phyloP scores from a whole-genome alignment of 37 sponge, comb jelly and placozoan genomes.

The Theonella swinhoei region DNA sequence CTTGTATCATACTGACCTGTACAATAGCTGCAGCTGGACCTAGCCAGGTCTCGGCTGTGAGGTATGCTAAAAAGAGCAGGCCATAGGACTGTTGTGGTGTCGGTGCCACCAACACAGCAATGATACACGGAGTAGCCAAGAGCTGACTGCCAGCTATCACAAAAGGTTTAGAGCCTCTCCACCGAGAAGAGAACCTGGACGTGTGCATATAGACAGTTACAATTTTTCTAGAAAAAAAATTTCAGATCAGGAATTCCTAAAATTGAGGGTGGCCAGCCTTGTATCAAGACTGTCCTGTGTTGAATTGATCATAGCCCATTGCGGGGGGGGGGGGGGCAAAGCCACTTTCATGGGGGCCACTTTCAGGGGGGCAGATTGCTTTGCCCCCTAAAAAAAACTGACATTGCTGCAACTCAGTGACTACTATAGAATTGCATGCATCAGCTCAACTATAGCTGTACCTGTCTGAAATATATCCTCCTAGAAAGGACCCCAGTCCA shows the following conservation, averaged over 20 bases:
- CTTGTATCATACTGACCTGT: constrained; percentile 65
- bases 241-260: too few species aligned
- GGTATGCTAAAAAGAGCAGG: constrained; percentile 75
- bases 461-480: constrained; percentile 85
- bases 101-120: constrained; percentile 71
- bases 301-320: too few species aligned
- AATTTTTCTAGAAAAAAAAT: too few species aligned
- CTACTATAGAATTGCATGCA: too few species aligned
- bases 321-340: too few species aligned
- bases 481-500: constrained; percentile 69
- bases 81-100: constrained; percentile 74
- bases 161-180: constrained; percentile 56
- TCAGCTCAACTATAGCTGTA: too few species aligned
- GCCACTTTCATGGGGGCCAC: too few species aligned
- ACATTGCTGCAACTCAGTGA: not conserved
- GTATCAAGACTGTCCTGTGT: too few species aligned
- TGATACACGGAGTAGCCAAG: constrained; percentile 73
- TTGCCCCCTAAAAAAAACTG: not conserved
- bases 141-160: constrained; percentile 65
- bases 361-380: too few species aligned
- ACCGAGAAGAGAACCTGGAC: constrained; percentile 46
- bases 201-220: too few species aligned
- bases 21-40: constrained; percentile 87
- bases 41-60: constrained; percentile 95
- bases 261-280: too few species aligned